phyloP scores from a whole-genome alignment of 2,113 vertebrate genomes.

The Dicrurus megarhynchus region DNA sequence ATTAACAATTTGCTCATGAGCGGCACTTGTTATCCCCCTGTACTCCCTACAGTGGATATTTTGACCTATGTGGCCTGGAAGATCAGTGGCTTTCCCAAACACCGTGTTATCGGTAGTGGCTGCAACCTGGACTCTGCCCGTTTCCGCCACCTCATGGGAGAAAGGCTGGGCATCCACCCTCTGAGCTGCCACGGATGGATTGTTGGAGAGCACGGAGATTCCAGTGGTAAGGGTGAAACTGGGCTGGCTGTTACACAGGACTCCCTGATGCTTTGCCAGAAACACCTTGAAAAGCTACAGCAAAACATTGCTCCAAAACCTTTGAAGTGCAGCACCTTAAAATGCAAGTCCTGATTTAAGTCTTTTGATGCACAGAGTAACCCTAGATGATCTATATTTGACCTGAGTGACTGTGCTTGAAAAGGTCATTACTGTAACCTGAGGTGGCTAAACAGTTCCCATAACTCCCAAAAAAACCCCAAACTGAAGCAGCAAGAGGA shows the following conservation, averaged over 20 bases:
- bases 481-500: background rate
- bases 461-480: background rate
- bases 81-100: conserved; percentile 93
- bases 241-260: background rate
- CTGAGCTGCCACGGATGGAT: conserved; percentile 96
- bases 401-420: background rate
- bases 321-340: background rate
- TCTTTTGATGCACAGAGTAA: conserved; percentile 12
- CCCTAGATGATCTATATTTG: conserved; percentile 63
- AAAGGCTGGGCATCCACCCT: conserved; percentile 86
- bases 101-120: conserved; percentile 93
- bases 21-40: background rate
- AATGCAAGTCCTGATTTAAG: background rate
- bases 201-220: conserved; percentile 93
- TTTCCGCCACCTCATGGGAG: conserved; percentile 94
- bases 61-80: conserved; percentile 98
- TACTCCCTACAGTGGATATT: conserved; percentile 85
- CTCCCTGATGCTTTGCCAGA: background rate
- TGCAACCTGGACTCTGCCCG: conserved; percentile 96
- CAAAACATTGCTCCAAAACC: background rate
- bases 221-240: conserved; percentile 83
- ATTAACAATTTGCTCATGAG: background rate
- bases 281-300: background rate
- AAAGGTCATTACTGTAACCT: conserved; percentile 61
- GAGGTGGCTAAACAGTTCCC: conserved; percentile 9